These are phyloP conservation scores for Ophiodon elongatus DNA, from an alignment of 2,113 vertebrate genomes.

Conservation along the genomic window DNA sequence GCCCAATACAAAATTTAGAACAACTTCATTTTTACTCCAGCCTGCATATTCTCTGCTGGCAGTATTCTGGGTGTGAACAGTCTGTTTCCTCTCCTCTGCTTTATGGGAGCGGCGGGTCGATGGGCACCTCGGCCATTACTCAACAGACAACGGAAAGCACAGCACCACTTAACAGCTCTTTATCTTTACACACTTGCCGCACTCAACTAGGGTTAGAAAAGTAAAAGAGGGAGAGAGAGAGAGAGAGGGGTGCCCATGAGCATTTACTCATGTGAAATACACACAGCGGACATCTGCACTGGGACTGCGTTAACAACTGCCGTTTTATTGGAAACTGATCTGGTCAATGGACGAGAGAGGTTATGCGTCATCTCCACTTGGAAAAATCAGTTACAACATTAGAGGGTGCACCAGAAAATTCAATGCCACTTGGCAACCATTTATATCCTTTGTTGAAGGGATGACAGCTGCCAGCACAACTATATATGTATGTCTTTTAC, in stretches of 20 bases:
- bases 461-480: no score
- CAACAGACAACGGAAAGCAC: slow-evolving; percentile 37
- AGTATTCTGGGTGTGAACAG: slow-evolving; percentile 44
- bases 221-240: slow-evolving; percentile 51
- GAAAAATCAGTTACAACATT: neutral
- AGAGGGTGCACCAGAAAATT: neutral
- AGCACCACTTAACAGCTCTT: slow-evolving; percentile 61
- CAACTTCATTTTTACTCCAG: neutral
- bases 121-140: slow-evolving; percentile 56
- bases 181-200: slow-evolving; percentile 57
- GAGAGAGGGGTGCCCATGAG: neutral
- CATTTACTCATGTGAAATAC: neutral
- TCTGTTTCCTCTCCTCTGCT: slow-evolving; percentile 36
- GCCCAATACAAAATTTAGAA: neutral
- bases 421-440: neutral
- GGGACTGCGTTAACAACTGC: neutral
- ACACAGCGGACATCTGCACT: neutral
- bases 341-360: neutral
- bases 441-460: neutral
- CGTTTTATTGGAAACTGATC: neutral
- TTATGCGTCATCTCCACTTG: neutral
- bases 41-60: slow-evolving; percentile 17
- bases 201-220: slow-evolving; percentile 58
- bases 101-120: slow-evolving; percentile 60
- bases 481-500: no score